Conservation (phyloP, 2,113 vertebrate species). For the Plecturocebus donacophilus region DNA sequence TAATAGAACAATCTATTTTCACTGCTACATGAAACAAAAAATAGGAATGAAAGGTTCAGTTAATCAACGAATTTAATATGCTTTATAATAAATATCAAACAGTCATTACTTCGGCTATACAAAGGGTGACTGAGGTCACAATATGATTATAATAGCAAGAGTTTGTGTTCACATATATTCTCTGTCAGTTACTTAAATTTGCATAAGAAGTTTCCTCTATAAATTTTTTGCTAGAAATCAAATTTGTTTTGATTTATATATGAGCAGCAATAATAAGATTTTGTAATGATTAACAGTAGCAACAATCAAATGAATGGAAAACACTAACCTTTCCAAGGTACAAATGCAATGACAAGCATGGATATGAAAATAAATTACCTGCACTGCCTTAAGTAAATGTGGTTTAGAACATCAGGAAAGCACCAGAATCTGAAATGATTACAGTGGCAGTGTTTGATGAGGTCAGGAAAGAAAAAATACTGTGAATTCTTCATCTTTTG, state of each 20-base stretch:
- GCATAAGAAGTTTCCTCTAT: conserved; percentile 60
- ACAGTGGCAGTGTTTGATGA: background rate
- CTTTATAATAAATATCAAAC: conserved; percentile 72
- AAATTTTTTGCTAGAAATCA: conserved; percentile 66
- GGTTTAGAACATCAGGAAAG: conserved; percentile 12
- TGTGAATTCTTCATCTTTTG: background rate
- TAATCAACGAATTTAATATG: conserved; percentile 70
- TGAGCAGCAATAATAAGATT: conserved; percentile 58
- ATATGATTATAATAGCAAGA: conserved; percentile 43
- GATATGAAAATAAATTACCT: conserved; percentile 66
- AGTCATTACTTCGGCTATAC: conserved; percentile 58
- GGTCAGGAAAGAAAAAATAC: background rate
- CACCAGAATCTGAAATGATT: conserved; percentile 12
- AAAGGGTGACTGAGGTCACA: conserved; percentile 59
- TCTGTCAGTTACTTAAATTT: conserved; percentile 57
- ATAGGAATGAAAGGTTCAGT: conserved; percentile 49
- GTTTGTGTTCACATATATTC: conserved; percentile 52
- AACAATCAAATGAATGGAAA: conserved; percentile 64
- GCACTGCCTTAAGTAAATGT: background rate
- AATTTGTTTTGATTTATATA: conserved; percentile 70
- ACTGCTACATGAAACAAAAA: conserved; percentile 60
- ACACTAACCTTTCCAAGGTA: background rate
- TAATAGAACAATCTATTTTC: conserved; percentile 75
- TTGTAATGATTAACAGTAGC: conserved; percentile 57
- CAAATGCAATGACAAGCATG: background rate